Conservation (phyloP, 2,113 vertebrate genomes). For the Cheirogaleus medius region DNA sequence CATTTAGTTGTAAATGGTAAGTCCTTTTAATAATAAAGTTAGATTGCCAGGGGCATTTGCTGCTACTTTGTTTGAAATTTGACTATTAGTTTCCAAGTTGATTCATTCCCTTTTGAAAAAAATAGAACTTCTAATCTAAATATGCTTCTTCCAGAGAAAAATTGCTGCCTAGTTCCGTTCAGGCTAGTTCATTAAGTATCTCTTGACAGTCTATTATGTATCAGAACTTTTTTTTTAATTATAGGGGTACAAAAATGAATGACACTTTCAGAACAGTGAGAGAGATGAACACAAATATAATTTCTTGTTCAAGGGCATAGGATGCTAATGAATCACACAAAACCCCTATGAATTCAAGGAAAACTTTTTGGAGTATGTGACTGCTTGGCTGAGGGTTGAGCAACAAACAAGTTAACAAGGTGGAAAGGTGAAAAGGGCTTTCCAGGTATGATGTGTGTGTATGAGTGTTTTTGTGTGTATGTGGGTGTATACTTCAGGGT, state of each 20-base stretch:
- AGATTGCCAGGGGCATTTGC: neutral
- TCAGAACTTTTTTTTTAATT: slow-evolving; percentile 16
- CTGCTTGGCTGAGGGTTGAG: neutral
- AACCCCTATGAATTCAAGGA: neutral
- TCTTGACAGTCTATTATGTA: slow-evolving; percentile 20
- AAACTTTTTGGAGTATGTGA: neutral
- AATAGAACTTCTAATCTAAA: neutral
- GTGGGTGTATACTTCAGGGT: neutral
- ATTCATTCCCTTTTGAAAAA: slow-evolving; percentile 17
- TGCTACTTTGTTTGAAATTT: slow-evolving; percentile 28
- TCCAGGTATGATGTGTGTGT: neutral
- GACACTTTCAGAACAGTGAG: neutral
- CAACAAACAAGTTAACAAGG: neutral
- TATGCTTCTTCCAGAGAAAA: neutral
- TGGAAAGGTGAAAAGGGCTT: neutral
- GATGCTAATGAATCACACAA: neutral
- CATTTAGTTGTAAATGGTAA: neutral
- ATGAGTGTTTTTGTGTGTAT: too few relatives aligned
- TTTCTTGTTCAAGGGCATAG: slow-evolving; percentile 9
- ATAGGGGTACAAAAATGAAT: neutral
- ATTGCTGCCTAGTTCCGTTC: neutral
- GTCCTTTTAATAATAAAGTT: slow-evolving; percentile 57
- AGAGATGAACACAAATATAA: slow-evolving; percentile 27
- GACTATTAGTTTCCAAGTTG: slow-evolving; percentile 16
- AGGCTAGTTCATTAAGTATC: slow-evolving; percentile 45